phyloP scores from a whole-genome alignment of 2,113 vertebrate genomes.

The Cyprinodon tularosa region DNA sequence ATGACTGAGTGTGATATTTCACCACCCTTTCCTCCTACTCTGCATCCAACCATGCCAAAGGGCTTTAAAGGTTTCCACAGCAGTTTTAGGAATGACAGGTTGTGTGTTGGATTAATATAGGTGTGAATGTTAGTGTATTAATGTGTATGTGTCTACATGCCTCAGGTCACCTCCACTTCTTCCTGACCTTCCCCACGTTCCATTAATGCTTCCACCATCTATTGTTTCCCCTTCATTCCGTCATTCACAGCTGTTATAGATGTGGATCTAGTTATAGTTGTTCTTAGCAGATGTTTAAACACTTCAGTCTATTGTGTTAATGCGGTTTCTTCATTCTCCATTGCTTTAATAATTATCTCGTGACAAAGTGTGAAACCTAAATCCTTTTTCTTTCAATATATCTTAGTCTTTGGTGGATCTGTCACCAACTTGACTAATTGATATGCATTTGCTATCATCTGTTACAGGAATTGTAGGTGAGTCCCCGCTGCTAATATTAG shows the following conservation, averaged over 20 bases:
- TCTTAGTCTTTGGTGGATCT: not conserved
- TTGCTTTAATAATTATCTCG: no score
- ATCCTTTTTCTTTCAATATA: not conserved
- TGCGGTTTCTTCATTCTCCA: not conserved
- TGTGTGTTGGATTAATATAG: conserved; percentile 52
- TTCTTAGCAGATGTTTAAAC: not conserved
- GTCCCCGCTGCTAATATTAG: not conserved
- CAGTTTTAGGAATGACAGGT: conserved; percentile 43
- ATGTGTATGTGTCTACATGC: conserved; percentile 17
- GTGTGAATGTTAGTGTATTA: conserved; percentile 12
- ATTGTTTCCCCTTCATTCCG: conserved; percentile 13
- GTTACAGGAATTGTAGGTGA: not conserved
- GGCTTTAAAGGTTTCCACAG: conserved; percentile 45
- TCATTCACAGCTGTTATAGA: conserved; percentile 23
- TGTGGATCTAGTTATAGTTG: not conserved
- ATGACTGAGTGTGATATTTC: conserved; percentile 7
- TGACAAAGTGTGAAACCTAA: not conserved
- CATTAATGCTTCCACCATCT: conserved; percentile 35
- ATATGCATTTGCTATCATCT: conserved; percentile 23
- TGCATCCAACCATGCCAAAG: conserved; percentile 40
- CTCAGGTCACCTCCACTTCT: conserved; percentile 67
- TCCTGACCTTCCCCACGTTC: conserved; percentile 65
- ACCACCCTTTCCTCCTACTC: conserved; percentile 45
- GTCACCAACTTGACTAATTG: conserved; percentile 4
- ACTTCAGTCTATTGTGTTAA: not conserved